Evolutionary conservation across 2,113 vertebrate species (phyloP).

Genomic region (Hippolais icterina): DNA sequence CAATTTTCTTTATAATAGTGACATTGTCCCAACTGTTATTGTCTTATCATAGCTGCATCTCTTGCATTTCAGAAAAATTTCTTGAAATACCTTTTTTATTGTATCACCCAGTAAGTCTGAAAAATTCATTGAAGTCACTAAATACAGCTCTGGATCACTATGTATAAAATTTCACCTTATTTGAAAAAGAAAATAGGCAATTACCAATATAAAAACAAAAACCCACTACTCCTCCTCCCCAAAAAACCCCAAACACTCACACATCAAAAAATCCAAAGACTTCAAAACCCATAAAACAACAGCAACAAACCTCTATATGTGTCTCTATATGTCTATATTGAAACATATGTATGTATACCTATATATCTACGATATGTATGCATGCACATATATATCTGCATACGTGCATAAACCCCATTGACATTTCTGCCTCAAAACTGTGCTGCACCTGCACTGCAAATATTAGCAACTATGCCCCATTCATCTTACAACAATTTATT

Average conservation of each 20-base stretch:
- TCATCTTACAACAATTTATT: not conserved
- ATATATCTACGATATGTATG: not conserved
- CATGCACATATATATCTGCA: not conserved
- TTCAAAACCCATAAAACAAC: not conserved
- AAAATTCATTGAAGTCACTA: not conserved
- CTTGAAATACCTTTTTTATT: not conserved
- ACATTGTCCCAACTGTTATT: not conserved
- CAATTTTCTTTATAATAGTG: not conserved
- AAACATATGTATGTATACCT: no score
- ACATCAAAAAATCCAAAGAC: not conserved
- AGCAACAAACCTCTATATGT: not conserved
- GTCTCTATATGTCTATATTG: not conserved
- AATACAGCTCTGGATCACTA: not conserved
- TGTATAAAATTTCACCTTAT: not conserved
- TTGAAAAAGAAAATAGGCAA: not conserved
- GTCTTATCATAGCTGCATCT: not conserved
- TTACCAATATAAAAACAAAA: not conserved
- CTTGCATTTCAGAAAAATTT: not conserved
- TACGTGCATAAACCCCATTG: not conserved
- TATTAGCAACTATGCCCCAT: not conserved
- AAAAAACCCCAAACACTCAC: not conserved
- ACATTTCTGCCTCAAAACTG: not conserved
- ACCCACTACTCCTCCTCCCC: accelerated
- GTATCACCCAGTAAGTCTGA: not conserved
- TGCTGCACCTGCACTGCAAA: not conserved